These are phyloP conservation scores for Rhopalosiphum nymphaeae DNA, from an alignment of 2,888 invertebrate genomes.

Conservation along the genomic window DNA sequence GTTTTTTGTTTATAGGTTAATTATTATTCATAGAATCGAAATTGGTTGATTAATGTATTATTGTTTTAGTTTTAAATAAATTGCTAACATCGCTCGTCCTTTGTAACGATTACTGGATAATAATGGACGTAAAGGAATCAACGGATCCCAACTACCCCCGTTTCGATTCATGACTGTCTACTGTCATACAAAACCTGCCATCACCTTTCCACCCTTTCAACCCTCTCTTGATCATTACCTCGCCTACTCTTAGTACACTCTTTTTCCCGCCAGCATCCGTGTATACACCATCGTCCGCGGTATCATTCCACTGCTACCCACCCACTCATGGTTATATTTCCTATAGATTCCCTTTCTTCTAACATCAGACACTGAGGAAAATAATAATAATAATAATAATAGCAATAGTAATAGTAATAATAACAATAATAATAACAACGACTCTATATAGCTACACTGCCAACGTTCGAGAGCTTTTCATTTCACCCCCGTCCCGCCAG, in stretches of 20 bases:
- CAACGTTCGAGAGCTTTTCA: slow-evolving; percentile 41
- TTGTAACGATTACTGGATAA: slow-evolving; percentile 20
- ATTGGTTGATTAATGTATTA: slow-evolving; percentile 26
- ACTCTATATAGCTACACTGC: slow-evolving; percentile 25
- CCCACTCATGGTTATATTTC: background rate
- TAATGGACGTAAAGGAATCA: slow-evolving; percentile 35
- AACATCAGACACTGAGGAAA: background rate
- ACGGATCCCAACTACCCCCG: background rate
- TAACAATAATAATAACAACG: slow-evolving; percentile 22
- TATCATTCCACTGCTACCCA: background rate
- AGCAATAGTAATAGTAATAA: slow-evolving; percentile 10
- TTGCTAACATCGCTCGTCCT: background rate
- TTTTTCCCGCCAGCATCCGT: background rate
- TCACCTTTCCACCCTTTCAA: slow-evolving; percentile 38
- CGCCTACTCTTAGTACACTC: background rate
- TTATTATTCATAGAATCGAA: slow-evolving; percentile 36
- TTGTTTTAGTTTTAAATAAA: slow-evolving; percentile 32
- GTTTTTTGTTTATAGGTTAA: background rate
- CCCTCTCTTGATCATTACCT: background rate
- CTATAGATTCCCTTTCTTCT: background rate
- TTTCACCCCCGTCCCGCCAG: background rate
- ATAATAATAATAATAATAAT: slow-evolving; percentile 29
- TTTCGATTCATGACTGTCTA: slow-evolving; percentile 30
- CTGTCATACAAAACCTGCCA: slow-evolving; percentile 14
- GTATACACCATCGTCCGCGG: background rate